phyloP scores from a whole-genome alignment of 2,888 invertebrate genomes.

The Anoncus sp. region DNA sequence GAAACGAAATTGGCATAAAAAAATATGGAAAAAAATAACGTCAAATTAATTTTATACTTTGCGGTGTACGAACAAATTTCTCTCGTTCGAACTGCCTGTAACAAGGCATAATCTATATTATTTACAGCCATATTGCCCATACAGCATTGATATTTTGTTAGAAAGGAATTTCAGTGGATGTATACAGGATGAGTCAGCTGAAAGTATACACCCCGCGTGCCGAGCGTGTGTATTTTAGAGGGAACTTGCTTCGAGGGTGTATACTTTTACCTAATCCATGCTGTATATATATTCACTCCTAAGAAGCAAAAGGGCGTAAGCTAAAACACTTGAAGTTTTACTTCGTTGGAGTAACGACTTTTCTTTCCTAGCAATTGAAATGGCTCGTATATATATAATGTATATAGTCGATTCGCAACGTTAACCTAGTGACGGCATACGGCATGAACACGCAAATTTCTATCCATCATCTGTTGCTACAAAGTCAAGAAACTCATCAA shows the following conservation, averaged over 20 bases:
- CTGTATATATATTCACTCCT: not conserved
- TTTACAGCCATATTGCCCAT: constrained; percentile 3
- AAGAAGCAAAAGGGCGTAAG: not conserved
- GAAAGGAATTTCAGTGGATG: constrained; percentile 29
- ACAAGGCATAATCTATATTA: constrained; percentile 8
- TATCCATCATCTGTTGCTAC: constrained; percentile 30
- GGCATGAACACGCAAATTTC: constrained; percentile 38
- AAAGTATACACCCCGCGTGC: too few species aligned
- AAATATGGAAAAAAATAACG: not conserved
- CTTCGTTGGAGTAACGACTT: not conserved
- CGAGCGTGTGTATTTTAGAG: too few species aligned
- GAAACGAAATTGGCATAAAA: too few species aligned
- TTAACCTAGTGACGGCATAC: constrained; percentile 16
- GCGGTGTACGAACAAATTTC: constrained; percentile 21
- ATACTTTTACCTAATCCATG: too few species aligned
- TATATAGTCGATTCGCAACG: constrained; percentile 14
- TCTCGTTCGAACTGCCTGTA: constrained; percentile 6
- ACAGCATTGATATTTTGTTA: constrained; percentile 4
- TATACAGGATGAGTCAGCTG: too few species aligned
- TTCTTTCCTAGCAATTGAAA: not conserved
- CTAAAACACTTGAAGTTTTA: not conserved
- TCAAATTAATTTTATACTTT: not conserved
- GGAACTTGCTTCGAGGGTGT: too few species aligned
- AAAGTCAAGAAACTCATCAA: constrained; percentile 53
- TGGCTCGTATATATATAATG: not conserved